Conservation (phyloP, 2,888 invertebrate genomes). For the Oasisia sp. region DNA sequence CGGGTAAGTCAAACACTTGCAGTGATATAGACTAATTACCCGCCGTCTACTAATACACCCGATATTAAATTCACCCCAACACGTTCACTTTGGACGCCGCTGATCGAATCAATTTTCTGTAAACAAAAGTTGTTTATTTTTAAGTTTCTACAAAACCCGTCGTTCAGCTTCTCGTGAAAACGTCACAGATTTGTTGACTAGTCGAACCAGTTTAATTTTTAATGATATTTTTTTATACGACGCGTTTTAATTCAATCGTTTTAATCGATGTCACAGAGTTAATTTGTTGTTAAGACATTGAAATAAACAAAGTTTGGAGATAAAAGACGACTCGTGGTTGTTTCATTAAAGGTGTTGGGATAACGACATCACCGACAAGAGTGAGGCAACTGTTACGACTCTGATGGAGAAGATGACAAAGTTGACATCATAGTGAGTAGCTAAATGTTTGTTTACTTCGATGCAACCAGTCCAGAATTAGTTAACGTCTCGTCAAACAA, state of each 20-base stretch:
- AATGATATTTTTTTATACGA: background rate
- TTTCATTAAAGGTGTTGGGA: background rate
- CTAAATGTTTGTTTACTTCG: background rate
- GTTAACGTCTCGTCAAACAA: background rate
- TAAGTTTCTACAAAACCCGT: no score
- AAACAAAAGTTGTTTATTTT: no score
- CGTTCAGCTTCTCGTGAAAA: no score
- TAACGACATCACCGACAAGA: background rate
- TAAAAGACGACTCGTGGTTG: background rate
- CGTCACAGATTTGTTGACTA: background rate
- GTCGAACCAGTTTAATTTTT: background rate
- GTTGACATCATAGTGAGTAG: background rate
- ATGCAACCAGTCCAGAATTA: background rate
- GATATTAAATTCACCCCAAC: no score
- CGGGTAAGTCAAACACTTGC: no score
- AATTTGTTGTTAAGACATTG: background rate
- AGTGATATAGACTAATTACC: no score
- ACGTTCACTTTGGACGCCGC: no score
- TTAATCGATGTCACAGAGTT: background rate
- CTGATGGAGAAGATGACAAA: no score
- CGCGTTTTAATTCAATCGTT: background rate
- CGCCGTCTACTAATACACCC: no score
- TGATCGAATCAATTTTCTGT: no score
- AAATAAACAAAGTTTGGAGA: background rate
- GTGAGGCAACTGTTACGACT: no score